Conservation (phyloP, 2,113 vertebrate species). For the Pongo pygmaeus region DNA sequence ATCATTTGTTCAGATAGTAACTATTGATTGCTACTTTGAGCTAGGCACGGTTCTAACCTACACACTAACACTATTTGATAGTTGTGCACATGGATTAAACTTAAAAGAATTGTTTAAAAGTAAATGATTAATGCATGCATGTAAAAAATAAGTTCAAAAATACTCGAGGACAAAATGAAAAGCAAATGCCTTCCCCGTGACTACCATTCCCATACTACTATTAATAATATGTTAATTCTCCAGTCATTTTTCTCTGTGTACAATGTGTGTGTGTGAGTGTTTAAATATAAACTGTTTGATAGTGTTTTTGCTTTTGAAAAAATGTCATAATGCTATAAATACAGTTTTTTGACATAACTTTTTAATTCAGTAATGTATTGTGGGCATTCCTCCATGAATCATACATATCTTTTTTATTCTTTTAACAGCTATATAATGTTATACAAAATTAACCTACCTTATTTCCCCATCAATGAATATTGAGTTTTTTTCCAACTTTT, state of each 20-base stretch:
- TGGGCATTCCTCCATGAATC: not conserved
- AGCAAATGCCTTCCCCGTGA: not conserved
- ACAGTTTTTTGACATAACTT: not conserved
- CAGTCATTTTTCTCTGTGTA: not conserved
- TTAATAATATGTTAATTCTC: not conserved
- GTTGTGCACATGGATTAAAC: not conserved
- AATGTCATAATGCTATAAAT: not conserved
- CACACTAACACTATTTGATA: not conserved
- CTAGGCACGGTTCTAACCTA: not conserved
- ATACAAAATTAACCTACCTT: not conserved
- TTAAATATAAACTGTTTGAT: not conserved
- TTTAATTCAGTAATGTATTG: not conserved
- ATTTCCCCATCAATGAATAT: not conserved
- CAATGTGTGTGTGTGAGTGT: not conserved
- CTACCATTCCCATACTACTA: not conserved
- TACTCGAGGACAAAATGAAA: not conserved
- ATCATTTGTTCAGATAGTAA: not conserved
- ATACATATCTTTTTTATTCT: not conserved
- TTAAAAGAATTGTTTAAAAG: constrained; percentile 7
- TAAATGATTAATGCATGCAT: not conserved
- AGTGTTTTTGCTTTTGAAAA: not conserved
- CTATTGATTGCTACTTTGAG: not conserved
- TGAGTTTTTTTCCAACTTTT: not conserved
- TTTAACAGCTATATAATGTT: not conserved
- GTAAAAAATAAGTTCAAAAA: not conserved